These are phyloP conservation scores for Percopsis transmontana DNA, from an alignment of 2,113 vertebrate species.

Conservation along the genomic window DNA sequence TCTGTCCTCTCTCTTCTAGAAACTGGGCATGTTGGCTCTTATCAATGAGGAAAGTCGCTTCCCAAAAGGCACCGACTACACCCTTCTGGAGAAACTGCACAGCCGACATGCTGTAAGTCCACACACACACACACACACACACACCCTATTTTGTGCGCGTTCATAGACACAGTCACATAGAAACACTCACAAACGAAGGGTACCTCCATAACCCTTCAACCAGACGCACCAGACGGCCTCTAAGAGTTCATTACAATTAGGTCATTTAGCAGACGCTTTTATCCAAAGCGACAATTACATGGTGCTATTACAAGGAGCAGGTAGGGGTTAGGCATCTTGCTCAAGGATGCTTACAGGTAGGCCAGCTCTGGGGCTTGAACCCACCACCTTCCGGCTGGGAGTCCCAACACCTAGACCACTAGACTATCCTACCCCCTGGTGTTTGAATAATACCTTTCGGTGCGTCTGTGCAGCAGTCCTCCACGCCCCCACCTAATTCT, in stretches of 20 bases:
- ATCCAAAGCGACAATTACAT: too few species aligned
- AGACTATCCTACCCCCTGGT: too few species aligned
- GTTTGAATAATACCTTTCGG: conserved; percentile 27
- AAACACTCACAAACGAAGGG: conserved; percentile 9
- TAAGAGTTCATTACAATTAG: conserved; percentile 42
- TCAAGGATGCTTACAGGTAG: too few species aligned
- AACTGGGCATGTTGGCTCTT: conserved; percentile 90
- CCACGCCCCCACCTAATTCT: conserved; percentile 33
- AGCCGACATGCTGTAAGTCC: conserved; percentile 87
- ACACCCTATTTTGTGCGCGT: conserved; percentile 22
- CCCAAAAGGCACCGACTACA: conserved; percentile 93
- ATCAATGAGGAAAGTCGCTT: conserved; percentile 95
- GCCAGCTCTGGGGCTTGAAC: too few species aligned
- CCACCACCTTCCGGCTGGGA: too few species aligned
- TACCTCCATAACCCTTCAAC: too few species aligned
- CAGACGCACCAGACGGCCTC: too few species aligned
- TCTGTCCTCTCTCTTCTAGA: conserved; percentile 74
- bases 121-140: conserved; percentile 12
- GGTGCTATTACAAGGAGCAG: too few species aligned
- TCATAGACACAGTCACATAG: conserved; percentile 12
- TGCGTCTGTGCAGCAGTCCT: conserved; percentile 9
- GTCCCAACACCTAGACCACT: too few species aligned
- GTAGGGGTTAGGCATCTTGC: too few species aligned
- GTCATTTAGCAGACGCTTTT: too few species aligned
- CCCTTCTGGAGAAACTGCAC: conserved; percentile 91